Evolutionary conservation across 1,140 invertebrate genomes (phyloP).

Genomic region (Dysdera silvatica): DNA sequence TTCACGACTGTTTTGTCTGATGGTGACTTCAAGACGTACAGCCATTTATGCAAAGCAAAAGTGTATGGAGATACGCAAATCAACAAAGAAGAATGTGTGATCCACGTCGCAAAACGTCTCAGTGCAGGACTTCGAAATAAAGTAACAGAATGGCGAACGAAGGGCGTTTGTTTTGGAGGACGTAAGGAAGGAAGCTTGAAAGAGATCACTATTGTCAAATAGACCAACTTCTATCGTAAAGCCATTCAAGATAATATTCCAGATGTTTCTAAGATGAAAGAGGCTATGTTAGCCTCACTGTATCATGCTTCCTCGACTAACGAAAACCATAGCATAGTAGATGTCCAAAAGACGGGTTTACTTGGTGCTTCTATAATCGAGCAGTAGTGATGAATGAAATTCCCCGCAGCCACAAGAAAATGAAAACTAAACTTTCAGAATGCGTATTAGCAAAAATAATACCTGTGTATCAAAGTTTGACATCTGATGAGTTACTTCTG

Average conservation of each 20-base stretch:
- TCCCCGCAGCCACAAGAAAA: background rate
- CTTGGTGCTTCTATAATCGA: background rate
- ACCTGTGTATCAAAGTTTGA: background rate
- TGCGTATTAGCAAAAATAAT: background rate
- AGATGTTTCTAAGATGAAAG: too few relatives aligned
- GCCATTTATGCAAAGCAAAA: background rate
- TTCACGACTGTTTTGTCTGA: background rate
- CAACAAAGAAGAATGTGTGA: background rate
- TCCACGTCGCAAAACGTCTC: background rate
- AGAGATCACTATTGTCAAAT: background rate
- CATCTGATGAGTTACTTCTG: background rate
- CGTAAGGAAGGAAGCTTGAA: background rate
- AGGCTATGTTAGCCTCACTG: background rate
- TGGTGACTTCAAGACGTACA: background rate
- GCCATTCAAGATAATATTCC: background rate
- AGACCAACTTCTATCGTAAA: background rate
- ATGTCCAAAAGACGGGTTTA: background rate
- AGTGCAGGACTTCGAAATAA: too few relatives aligned
- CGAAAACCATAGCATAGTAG: background rate
- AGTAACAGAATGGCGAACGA: too few relatives aligned
- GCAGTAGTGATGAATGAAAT: background rate
- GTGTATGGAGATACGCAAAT: too few relatives aligned
- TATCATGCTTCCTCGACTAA: background rate
- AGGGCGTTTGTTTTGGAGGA: too few relatives aligned
- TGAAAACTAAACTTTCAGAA: background rate